Base-by-base conservation (phyloP, 2,888 invertebrate species). In the Antitype chi region DNA sequence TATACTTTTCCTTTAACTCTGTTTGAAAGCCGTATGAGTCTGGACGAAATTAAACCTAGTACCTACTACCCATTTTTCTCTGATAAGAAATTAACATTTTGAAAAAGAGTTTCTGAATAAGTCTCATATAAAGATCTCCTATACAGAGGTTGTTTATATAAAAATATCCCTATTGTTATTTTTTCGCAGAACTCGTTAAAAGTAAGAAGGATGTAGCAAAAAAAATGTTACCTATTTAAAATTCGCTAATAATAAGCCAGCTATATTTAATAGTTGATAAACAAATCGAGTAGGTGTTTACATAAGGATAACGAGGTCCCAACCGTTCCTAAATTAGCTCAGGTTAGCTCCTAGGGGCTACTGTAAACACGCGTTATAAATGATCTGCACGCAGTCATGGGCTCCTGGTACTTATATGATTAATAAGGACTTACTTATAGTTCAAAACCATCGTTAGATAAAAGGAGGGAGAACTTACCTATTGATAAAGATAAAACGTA, bases 161-260 rank as follows among this genome's bases (percentile, higher is more conserved):
- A 70, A 70, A 62, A 62, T n/a, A 59, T 49, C 17, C 9, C 17
- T 28, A 43, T 76, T 76, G 13, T 20, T 25, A 53, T 53, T 63
- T 62, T 32, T 62, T 23, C 9, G 32, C 9, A 60, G 17, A 62
- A 23, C 11, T 59, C 38, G 17, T 76, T 62, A 78, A 11, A 49
- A 23, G 70, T 55, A 78, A 52, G 78, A 15, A 77, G 70, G n/a
- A 57, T 63, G 28, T 77, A 28, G 17, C 52, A 28, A 13, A 78
- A 72, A 78, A 28, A 15, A n/a, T 1, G 0, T 53, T 63, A 43
- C 55, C 32, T 43, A 52, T 74, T 80, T 52, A 23, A 43, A 57
- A 67, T 62, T 20, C 17, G 57, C 17, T 25, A 53, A 64, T 20
- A 20, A 80, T 32, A 49, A 43, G 11, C 13, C 20, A 38, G 49